phyloP scores from a whole-genome alignment of 1,140 invertebrate genomes.

The Vollenhovia emeryi region DNA sequence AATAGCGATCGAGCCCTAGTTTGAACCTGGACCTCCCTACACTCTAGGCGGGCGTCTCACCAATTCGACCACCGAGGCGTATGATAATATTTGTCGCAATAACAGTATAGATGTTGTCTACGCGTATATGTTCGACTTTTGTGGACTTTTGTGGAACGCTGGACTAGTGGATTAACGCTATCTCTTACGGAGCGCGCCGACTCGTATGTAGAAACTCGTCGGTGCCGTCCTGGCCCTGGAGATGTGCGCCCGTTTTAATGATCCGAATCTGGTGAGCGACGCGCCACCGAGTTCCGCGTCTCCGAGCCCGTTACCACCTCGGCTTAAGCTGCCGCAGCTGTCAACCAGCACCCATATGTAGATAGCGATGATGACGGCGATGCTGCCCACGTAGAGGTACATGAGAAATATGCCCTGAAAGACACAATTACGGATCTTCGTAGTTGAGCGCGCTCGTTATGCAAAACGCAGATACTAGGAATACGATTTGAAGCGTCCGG shows the following conservation, averaged over 20 bases:
- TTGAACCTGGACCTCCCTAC: no score
- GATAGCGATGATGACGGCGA: constrained; percentile 88
- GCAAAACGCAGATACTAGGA: neutral
- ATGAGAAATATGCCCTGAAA: constrained; percentile 88
- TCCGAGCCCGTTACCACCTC: constrained; percentile 73
- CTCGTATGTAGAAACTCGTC: constrained; percentile 89
- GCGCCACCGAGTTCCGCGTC: constrained; percentile 84
- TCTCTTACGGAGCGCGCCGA: constrained; percentile 89
- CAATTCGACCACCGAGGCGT: no score
- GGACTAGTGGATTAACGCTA: neutral
- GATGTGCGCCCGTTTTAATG: constrained; percentile 87
- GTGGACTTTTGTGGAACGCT: no score
- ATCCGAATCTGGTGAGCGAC: constrained; percentile 86
- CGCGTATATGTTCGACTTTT: no score
- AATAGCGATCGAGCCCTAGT: no score
- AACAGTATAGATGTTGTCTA: no score
- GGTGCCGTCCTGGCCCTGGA: constrained; percentile 85
- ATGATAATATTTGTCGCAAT: no score
- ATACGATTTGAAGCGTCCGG: neutral
- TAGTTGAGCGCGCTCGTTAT: neutral
- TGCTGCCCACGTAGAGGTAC: constrained; percentile 88
- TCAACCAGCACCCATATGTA: constrained; percentile 88
- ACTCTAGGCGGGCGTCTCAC: no score
- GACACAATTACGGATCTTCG: neutral
- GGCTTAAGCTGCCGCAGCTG: constrained; percentile 84